Base-by-base conservation (phyloP, 2,888 invertebrate species). In the Temnothorax unifasciatus region DNA sequence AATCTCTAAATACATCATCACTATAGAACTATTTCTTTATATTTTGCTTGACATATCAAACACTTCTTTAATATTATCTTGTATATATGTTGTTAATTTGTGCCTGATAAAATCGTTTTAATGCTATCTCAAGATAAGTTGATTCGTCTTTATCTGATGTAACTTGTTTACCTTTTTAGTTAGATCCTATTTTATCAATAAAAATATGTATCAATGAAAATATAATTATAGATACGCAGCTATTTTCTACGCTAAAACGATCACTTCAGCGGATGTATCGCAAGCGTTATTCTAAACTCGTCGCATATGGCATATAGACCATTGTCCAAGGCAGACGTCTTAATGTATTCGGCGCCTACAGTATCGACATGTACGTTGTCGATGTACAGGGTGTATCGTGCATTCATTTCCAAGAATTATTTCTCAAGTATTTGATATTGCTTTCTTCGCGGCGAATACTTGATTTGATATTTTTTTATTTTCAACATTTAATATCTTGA, bases 311-410 rank as follows among this genome's bases (percentile, higher is more conserved):
- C 74, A 64, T 76, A 83, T 57, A 75, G 57, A 74, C 74, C 50
- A 84, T 47, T 54, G 83, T 52, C 34, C 79, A 47, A n/a, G 47
- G 79, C 88, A 92, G 91, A 91, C 92, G 77, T 85, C 59, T 79
- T 92, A 92, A 92, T 92, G 91, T 91, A 92, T 92, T 92, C 92
- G 92, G 92, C 92, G 92, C 92, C 92, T 73, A 76, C 69, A 83
- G 83, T 92, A 92, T 92, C 90, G 92, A 91, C 86, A 85, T 87
- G 75, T 76, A 85, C 85, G 82, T 82, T 64, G 81, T 81, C 66
- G 61, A 81, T 81, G 47, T 87, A 86, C 73, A 82, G 63, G 13
- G 8, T 29, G 52, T 38, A 64, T 54, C 66, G 9, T 18, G 21
- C 47, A 57, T 34, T 66, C n/a, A 52, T 25, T n/a, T 8, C 8